Conservation (phyloP, 2,113 vertebrate species). For the Apus apus region DNA sequence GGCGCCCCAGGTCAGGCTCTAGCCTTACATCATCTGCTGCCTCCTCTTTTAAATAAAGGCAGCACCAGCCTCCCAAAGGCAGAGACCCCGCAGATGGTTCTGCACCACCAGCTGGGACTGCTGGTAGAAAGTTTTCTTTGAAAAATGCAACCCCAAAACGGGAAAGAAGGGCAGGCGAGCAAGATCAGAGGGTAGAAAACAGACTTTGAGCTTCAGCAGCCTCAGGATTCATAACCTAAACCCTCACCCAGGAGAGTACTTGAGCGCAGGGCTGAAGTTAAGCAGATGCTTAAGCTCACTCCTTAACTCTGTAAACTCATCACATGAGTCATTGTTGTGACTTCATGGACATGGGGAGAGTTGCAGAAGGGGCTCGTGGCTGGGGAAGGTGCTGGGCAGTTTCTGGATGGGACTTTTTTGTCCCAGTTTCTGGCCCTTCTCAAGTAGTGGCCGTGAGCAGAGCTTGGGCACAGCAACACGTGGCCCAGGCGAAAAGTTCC, state of each 20-base stretch:
- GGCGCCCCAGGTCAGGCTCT: neutral
- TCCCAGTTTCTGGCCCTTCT: neutral
- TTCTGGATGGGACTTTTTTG: neutral
- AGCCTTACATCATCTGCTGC: neutral
- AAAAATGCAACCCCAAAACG: neutral
- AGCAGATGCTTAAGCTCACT: neutral
- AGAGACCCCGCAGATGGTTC: fast-evolving
- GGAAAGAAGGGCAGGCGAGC: neutral
- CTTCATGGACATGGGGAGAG: fast-evolving
- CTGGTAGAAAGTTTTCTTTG: neutral
- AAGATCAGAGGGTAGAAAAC: neutral
- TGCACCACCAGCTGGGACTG: neutral
- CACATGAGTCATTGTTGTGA: fast-evolving
- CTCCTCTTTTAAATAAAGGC: neutral
- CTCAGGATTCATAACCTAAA: neutral
- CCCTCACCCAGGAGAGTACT: neutral
- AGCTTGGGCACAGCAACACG: neutral
- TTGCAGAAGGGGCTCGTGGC: fast-evolving
- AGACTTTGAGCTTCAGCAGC: neutral
- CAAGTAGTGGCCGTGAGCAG: fast-evolving
- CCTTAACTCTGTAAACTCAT: neutral
- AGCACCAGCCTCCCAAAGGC: neutral
- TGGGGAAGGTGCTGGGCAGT: neutral
- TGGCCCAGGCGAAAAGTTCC: neutral
- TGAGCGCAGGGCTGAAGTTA: neutral